phyloP scores from a whole-genome alignment of 2,888 invertebrate genomes.

The Cremastinae sp. region DNA sequence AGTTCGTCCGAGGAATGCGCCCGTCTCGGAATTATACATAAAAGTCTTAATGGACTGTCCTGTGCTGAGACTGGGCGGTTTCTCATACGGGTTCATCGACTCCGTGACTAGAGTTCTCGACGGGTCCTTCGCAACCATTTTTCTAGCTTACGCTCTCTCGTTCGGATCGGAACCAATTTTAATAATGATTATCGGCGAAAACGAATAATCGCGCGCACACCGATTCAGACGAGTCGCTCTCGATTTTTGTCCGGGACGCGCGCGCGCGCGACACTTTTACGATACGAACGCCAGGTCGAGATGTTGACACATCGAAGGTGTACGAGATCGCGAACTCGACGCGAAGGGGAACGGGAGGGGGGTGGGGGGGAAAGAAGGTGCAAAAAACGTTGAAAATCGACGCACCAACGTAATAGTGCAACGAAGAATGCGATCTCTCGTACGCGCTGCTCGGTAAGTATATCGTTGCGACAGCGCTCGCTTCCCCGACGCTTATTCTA shows the following conservation, averaged over 20 bases:
- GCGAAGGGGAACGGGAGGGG: not conserved
- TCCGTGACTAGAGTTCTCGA: constrained; percentile 78
- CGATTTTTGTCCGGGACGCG: not conserved
- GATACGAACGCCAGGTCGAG: not conserved
- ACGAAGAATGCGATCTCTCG: constrained; percentile 50
- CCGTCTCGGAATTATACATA: constrained; percentile 83
- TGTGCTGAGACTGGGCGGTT: constrained; percentile 79
- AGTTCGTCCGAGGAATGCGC: constrained; percentile 84
- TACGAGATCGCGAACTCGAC: no score
- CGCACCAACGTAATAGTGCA: constrained; percentile 58
- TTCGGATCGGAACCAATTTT: not conserved
- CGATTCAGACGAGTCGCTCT: constrained; percentile 2
- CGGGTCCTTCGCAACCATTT: constrained; percentile 82
- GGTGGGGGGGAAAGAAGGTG: constrained; percentile 13
- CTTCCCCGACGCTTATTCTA: constrained; percentile 60
- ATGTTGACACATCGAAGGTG: constrained; percentile 12
- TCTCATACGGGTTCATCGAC: constrained; percentile 81
- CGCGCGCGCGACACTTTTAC: constrained; percentile 17
- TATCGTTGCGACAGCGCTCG: constrained; percentile 66
- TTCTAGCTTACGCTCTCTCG: constrained; percentile 60
- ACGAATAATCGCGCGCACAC: constrained; percentile 34
- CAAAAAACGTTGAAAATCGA: constrained; percentile 35
- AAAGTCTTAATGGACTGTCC: constrained; percentile 79
- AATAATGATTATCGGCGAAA: constrained; percentile 6
- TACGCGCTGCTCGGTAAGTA: constrained; percentile 61